Evolutionary conservation across 1,140 invertebrate genomes (phyloP).

Genomic region (Prorops nasuta): DNA sequence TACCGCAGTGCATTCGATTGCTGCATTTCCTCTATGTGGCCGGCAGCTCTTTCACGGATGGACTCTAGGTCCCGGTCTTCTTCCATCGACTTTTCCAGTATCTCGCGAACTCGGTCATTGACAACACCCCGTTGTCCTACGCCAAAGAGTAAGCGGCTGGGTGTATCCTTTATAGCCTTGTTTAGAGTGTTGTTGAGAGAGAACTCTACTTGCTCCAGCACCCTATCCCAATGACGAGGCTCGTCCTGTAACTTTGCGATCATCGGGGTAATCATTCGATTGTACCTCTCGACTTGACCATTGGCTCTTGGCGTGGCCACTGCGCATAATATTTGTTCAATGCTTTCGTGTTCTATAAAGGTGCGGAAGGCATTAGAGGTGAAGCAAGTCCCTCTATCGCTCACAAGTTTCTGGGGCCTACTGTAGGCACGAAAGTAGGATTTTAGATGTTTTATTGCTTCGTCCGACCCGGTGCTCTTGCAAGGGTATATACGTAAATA

Average conservation of each 20-base stretch:
- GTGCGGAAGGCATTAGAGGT: background rate
- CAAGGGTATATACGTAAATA: slow-evolving; percentile 6
- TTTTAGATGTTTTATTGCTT: slow-evolving; percentile 1
- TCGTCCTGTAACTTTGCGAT: slow-evolving; percentile 19
- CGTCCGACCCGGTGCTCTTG: background rate
- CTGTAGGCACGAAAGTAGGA: slow-evolving; percentile 6
- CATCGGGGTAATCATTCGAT: slow-evolving; percentile 30
- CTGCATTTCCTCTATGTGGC: background rate
- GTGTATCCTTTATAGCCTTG: slow-evolving; percentile 5
- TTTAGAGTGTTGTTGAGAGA: slow-evolving; percentile 18
- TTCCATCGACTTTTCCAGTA: background rate
- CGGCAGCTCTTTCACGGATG: background rate
- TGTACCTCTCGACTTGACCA: slow-evolving; percentile 38
- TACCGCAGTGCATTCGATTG: background rate
- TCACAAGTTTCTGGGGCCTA: background rate
- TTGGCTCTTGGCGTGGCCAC: slow-evolving; percentile 32
- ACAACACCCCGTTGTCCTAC: slow-evolving; percentile 10
- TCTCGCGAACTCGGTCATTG: background rate
- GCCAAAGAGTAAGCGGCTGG: slow-evolving; percentile 16
- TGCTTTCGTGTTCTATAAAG: background rate
- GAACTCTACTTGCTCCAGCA: slow-evolving; percentile 11
- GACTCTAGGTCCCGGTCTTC: background rate
- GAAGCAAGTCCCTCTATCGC: slow-evolving; percentile 3
- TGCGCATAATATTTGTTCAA: background rate
- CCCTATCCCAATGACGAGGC: slow-evolving; percentile 15